Conservation (phyloP, 2,113 vertebrate genomes). For the Eulemur rufifrons region DNA sequence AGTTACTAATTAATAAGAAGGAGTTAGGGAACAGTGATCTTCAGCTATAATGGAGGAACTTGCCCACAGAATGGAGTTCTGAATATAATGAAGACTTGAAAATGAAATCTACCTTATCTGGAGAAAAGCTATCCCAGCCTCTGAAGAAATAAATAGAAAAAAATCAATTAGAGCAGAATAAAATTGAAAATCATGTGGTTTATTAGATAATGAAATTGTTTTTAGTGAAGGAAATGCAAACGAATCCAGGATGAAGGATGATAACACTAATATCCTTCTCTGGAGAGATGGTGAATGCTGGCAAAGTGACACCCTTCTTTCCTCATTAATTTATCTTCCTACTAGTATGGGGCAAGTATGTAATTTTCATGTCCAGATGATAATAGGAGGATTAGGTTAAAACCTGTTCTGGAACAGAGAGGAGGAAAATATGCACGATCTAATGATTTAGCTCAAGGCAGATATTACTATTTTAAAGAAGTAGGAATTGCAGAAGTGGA, state of each 20-base stretch:
- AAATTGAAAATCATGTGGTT: conserved; percentile 71
- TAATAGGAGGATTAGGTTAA: conserved; percentile 52
- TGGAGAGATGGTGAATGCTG: conserved; percentile 28
- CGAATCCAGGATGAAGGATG: conserved; percentile 58
- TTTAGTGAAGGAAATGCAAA: conserved; percentile 71
- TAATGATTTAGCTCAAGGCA: neutral
- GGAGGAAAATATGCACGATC: neutral
- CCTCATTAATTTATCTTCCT: conserved; percentile 41
- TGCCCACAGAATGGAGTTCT: conserved; percentile 23
- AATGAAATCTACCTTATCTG: conserved; percentile 67
- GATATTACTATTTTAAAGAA: neutral
- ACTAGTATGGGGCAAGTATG: neutral
- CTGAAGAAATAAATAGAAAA: conserved; percentile 69
- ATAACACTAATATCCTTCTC: conserved; percentile 52
- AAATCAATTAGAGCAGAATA: conserved; percentile 76
- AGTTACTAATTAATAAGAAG: conserved; percentile 64
- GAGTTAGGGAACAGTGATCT: neutral
- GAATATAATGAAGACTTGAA: conserved; percentile 58
- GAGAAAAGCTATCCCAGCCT: conserved; percentile 24
- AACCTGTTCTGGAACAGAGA: conserved; percentile 4
- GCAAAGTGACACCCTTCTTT: neutral
- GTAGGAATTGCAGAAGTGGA: neutral
- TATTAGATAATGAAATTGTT: conserved; percentile 73
- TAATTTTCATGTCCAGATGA: neutral
- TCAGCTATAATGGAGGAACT: conserved; percentile 33